phyloP scores from a whole-genome alignment of 2,797 vertebrate species.

The Pampus argenteus region DNA sequence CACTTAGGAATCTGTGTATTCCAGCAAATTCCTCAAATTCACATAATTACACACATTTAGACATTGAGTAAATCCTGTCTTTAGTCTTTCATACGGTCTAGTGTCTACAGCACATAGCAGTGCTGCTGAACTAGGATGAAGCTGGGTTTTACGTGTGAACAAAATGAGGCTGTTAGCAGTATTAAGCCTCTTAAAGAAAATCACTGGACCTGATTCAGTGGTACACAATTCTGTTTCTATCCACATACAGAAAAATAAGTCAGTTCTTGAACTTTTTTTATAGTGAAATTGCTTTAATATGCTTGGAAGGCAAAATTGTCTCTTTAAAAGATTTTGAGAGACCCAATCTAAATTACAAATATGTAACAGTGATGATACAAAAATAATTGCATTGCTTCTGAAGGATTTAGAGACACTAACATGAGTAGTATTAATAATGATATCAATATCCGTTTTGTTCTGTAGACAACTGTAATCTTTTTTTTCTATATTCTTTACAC shows the following conservation, averaged over 20 bases:
- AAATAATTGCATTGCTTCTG: background rate
- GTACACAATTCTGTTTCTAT: background rate
- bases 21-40: fast-evolving
- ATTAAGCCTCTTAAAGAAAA: slow-evolving; percentile 33
- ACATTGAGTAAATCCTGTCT: background rate
- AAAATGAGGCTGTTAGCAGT: slow-evolving; percentile 10
- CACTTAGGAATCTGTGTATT: background rate
- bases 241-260: background rate
- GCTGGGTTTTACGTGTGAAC: slow-evolving; percentile 21
- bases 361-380: background rate
- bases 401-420: no score
- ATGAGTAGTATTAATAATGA: no score
- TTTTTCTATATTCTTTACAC: background rate
- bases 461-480: background rate
- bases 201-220: slow-evolving; percentile 1
- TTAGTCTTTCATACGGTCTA: background rate
- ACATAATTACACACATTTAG: background rate
- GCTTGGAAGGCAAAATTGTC: background rate
- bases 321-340: no score
- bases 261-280: background rate
- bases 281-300: background rate
- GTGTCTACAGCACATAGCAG: background rate
- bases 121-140: background rate
- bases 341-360: background rate
- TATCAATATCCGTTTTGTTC: background rate